phyloP scores from a whole-genome alignment of 2,797 vertebrate species.

The Orestias chungarensis region DNA sequence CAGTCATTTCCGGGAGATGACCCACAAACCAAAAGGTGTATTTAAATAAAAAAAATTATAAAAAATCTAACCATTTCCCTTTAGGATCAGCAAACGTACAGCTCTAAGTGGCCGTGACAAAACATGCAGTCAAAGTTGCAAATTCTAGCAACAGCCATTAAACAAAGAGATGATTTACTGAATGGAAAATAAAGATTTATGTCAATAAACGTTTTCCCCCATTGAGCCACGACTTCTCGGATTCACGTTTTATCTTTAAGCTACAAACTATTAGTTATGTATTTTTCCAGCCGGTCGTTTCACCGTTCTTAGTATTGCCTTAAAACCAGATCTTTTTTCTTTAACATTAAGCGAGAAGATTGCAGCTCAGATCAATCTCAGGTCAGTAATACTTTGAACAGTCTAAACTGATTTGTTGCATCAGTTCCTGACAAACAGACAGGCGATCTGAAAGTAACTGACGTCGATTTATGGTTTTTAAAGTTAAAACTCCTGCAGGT shows the following conservation, averaged over 20 bases:
- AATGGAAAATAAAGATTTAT: not conserved
- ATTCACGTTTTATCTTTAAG: not conserved
- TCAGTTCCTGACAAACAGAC: no score
- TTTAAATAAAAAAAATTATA: no score
- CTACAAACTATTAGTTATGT: not conserved
- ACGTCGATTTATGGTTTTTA: no score
- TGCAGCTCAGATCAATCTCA: not conserved
- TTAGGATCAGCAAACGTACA: constrained; percentile 1
- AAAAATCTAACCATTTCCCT: no score
- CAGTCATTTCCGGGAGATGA: constrained; percentile 16
- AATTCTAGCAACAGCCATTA: not conserved
- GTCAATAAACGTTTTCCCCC: not conserved
- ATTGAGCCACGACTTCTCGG: not conserved
- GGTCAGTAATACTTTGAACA: no score
- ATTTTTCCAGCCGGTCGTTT: not conserved
- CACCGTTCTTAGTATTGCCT: not conserved
- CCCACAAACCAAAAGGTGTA: not conserved
- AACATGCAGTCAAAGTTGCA: constrained; percentile 5
- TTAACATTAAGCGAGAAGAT: not conserved
- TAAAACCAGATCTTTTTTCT: not conserved
- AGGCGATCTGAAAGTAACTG: no score
- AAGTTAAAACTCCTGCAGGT: no score
- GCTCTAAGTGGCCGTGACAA: constrained; percentile 6
- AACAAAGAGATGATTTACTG: not conserved
- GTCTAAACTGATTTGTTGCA: no score